These are phyloP conservation scores for Meteorus colon DNA, from an alignment of 2,888 invertebrate species.

Conservation along the genomic window DNA sequence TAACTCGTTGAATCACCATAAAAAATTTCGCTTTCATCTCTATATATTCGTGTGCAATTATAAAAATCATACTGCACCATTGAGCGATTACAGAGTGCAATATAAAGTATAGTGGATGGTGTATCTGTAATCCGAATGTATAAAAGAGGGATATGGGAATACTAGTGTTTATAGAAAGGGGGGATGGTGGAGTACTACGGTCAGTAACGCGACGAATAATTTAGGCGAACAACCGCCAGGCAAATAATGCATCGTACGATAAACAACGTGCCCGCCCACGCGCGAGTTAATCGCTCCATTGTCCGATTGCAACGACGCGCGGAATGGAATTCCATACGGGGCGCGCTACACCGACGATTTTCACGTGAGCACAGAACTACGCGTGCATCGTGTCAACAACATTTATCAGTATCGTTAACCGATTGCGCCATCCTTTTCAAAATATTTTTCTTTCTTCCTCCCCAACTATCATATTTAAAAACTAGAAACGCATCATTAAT, in stretches of 20 bases:
- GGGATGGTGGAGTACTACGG: constrained; percentile 19
- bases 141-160: constrained; percentile 6
- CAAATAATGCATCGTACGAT: constrained; percentile 64
- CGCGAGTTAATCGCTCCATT: constrained; percentile 70
- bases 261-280: constrained; percentile 65
- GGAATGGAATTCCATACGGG: constrained; percentile 60
- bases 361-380: neutral
- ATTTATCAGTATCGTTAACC: constrained; percentile 33
- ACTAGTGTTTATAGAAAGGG: neutral
- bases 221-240: constrained; percentile 65
- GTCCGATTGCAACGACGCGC: constrained; percentile 63
- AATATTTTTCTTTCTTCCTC: neutral
- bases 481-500: neutral
- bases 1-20: too few species aligned
- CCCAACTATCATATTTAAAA: neutral
- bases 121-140: constrained; percentile 13
- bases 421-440: constrained; percentile 16
- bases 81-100: constrained; percentile 61
- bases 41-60: neutral
- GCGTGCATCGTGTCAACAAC: neutral
- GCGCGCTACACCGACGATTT: constrained; percentile 4
- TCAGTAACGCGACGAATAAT: constrained; percentile 59
- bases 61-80: constrained; percentile 50
- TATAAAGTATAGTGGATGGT: constrained; percentile 61
- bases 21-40: too few species aligned